Evolutionary conservation across 2,797 vertebrate species (phyloP).

Genomic region (Cossypha heuglini): DNA sequence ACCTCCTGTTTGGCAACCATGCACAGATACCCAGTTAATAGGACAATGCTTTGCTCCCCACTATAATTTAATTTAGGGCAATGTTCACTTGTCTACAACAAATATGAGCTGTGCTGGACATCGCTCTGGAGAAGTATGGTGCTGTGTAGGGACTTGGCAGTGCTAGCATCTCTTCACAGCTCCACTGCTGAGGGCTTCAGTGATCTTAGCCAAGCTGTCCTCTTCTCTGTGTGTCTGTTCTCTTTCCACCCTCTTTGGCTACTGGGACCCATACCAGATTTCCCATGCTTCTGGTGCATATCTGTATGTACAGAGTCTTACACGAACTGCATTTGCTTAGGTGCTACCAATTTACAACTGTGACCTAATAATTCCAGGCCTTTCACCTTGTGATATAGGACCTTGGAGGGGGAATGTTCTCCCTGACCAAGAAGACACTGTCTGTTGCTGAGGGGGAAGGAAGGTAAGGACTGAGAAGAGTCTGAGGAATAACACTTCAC

Average conservation of each 20-base stretch:
- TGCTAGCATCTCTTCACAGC: background rate
- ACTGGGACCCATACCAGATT: background rate
- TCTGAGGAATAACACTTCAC: background rate
- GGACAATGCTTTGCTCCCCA: background rate
- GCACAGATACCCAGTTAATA: background rate
- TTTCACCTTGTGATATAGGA: background rate
- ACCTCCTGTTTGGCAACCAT: background rate
- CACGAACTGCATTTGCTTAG: background rate
- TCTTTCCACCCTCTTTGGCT: background rate
- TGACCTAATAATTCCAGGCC: background rate
- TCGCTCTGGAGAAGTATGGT: background rate
- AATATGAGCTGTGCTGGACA: background rate
- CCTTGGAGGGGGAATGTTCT: slow-evolving; percentile 37
- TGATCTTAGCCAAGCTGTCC: background rate
- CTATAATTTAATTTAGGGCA: background rate
- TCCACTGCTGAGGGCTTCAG: background rate
- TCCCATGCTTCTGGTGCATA: background rate
- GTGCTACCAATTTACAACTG: background rate
- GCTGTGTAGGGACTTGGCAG: background rate
- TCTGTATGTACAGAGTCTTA: background rate
- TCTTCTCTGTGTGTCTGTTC: background rate
- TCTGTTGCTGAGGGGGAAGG: background rate
- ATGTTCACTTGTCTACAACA: background rate
- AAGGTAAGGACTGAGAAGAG: background rate
- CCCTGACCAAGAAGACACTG: background rate